These are phyloP conservation scores for Germaria angustata DNA, from an alignment of 2,888 invertebrate genomes.

Conservation along the genomic window DNA sequence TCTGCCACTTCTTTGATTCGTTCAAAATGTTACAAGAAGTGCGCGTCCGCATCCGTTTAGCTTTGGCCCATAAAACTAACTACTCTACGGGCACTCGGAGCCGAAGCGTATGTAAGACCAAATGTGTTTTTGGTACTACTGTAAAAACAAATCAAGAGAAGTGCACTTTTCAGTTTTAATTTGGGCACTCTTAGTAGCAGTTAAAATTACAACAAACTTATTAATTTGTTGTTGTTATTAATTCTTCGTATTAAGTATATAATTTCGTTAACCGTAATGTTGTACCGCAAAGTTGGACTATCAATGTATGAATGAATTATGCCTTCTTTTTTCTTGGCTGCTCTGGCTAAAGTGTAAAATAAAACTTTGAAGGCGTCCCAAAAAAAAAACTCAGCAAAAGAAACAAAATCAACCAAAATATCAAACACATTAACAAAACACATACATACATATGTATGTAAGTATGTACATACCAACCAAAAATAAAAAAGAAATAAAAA, in stretches of 20 bases:
- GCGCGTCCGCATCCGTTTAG: constrained; percentile 72
- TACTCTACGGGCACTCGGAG: constrained; percentile 18
- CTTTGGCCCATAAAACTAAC: constrained; percentile 62
- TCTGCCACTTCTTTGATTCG: constrained; percentile 55
- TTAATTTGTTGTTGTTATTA: constrained; percentile 22
- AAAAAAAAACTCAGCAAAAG: constrained; percentile 38
- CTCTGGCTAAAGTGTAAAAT: constrained; percentile 61
- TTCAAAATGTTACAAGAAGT: constrained; percentile 72
- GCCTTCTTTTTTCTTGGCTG: constrained; percentile 62
- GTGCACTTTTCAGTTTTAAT: constrained; percentile 39
- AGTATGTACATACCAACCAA: constrained; percentile 7
- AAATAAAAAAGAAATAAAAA: constrained; percentile 57
- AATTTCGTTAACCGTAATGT: constrained; percentile 50
- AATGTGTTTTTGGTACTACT: neutral
- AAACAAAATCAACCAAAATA: constrained; percentile 47
- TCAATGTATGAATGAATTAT: constrained; percentile 67
- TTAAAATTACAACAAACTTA: constrained; percentile 41
- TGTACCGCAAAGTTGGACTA: constrained; percentile 65
- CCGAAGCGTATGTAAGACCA: constrained; percentile 1
- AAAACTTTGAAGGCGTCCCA: constrained; percentile 66
- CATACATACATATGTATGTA: neutral
- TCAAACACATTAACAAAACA: constrained; percentile 39
- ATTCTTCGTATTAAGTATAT: neutral
- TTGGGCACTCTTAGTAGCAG: constrained; percentile 9
- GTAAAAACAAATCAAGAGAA: constrained; percentile 9